Evolutionary conservation across 2,888 invertebrate species (phyloP), one percentile per base, ranked within the genome.

Genomic region (Eupithecia subfuscata): DNA sequence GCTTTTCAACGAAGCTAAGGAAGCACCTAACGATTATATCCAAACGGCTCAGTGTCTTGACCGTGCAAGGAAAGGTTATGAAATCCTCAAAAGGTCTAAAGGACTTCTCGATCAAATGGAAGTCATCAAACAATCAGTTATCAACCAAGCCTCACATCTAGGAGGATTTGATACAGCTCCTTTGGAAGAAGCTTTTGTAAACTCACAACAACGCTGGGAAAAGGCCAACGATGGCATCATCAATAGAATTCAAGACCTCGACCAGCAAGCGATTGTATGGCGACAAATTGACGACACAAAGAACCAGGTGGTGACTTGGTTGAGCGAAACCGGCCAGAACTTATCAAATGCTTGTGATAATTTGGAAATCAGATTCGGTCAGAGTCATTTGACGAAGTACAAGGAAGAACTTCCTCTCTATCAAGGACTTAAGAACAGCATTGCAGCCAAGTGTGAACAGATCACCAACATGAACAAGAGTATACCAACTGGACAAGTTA

Each of bases 221-320:
- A 96, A 96, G 80, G 95, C 96, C 0, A 96, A 97, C 83, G 97
- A 97, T 78, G 96, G 96, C 69, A 95, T 97, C 6, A 95, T 97
- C 9, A 97, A 97, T 81, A 96, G 96, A 81, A 96, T 97, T 34
- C 98, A 98, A 88, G 96, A 96, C 73, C 96, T 97, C 70, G 99
- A 99, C 91, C 97, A 98, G 0, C 98, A 99, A 90, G 95, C 97
- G 0, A 97, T 98, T n/a, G 97, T 98, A 72, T 99, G 98, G 98
- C 97, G 98, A 84, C 98, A 98, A 89, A 97, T 99, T 52, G 97
- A 98, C 82, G 97, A 98, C 76, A 96, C 97, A 0, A 98, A 98
- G 87, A 97, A 97, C 79, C 98, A 98, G 87, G 94, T 99, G 5
- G 92, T 97, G 0, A 96, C 96, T 34, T 99, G 99, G 99, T 88